Percentiles rank a stretch among this genome's conserved stretches.
Conservation (phyloP, 2,113 vertebrate genomes). For the Myiozetetes cayanensis region DNA sequence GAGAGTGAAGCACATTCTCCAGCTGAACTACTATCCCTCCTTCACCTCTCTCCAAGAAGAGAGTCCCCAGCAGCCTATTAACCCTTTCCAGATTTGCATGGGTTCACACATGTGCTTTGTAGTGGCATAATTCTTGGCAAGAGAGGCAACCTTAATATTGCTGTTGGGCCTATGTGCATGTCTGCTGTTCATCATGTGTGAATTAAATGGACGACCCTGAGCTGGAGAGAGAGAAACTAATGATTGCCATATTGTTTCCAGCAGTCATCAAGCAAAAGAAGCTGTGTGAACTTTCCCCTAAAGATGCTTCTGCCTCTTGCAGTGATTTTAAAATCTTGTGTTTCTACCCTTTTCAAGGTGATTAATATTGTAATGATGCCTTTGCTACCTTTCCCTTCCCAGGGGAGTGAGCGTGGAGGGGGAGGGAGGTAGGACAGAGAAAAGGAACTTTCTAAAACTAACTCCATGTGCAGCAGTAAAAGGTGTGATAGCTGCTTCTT, state of each 20-base stretch:
- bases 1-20: neutral
- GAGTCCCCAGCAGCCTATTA: neutral
- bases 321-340: neutral
- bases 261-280: neutral
- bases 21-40: neutral
- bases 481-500: neutral
- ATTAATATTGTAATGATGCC: slow-evolving; percentile 12
- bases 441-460: neutral
- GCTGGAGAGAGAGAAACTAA: slow-evolving; percentile 20
- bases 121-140: slow-evolving; percentile 46
- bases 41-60: neutral
- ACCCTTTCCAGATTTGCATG: slow-evolving; percentile 17
- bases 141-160: slow-evolving; percentile 12
- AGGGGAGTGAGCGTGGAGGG: neutral
- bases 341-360: slow-evolving; percentile 20
- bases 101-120: neutral
- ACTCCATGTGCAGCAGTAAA: neutral
- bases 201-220: slow-evolving; percentile 40
- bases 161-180: neutral
- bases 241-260: slow-evolving; percentile 64
- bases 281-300: slow-evolving; percentile 57
- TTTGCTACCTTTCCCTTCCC: neutral
- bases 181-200: slow-evolving; percentile 57
- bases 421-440: neutral
- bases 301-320: slow-evolving; percentile 45